These are phyloP conservation scores for Xestia ashworthii DNA, from an alignment of 2,888 invertebrate genomes.

Conservation along the genomic window DNA sequence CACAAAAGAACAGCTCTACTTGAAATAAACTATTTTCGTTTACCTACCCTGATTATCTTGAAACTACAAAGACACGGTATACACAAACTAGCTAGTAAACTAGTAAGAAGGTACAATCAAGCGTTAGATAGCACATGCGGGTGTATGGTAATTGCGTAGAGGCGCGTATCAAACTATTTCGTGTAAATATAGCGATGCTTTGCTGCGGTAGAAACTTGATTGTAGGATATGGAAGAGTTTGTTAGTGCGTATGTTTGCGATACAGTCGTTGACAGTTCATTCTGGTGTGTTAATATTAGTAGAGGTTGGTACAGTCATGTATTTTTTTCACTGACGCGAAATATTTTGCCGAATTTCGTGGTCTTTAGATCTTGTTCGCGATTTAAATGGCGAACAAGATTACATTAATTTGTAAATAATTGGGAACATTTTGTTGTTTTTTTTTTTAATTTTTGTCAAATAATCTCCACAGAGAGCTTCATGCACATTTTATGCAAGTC, in stretches of 20 bases:
- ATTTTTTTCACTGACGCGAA: no score
- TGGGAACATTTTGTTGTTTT: no score
- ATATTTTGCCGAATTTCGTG: not conserved
- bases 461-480: no score
- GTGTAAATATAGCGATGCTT: slow-evolving; percentile 49
- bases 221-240: not conserved
- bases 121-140: slow-evolving; percentile 59
- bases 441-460: no score
- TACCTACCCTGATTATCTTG: slow-evolving; percentile 1
- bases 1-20: no score
- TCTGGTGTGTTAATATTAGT: not conserved
- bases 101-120: slow-evolving; percentile 28
- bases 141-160: slow-evolving; percentile 59
- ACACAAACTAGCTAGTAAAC: slow-evolving; percentile 16
- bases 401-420: no score
- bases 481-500: no score
- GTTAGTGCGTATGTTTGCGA: not conserved
- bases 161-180: slow-evolving; percentile 52
- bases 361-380: not conserved
- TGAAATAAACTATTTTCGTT: not conserved
- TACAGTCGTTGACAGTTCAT: not conserved
- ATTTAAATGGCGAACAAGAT: not conserved
- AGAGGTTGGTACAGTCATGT: not conserved
- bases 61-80: slow-evolving; percentile 28
- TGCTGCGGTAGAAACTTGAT: slow-evolving; percentile 54